These are phyloP conservation scores for Anhinga anhinga DNA, from an alignment of 2,113 vertebrate genomes.

Conservation along the genomic window DNA sequence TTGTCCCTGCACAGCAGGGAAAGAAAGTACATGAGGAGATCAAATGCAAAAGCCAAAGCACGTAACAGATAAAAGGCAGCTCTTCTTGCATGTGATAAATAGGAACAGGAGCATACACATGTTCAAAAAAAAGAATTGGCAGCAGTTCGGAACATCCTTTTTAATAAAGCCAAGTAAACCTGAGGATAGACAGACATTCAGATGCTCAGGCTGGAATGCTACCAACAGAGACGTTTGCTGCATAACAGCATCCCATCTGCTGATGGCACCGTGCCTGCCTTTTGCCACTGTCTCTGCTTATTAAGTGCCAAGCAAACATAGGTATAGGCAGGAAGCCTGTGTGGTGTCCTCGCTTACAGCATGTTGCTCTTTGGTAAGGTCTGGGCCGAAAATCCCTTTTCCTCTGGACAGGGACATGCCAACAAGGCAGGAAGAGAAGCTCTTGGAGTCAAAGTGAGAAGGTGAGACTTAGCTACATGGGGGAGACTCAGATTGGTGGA, in stretches of 20 bases:
- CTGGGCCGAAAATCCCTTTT: neutral
- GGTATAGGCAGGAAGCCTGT: neutral
- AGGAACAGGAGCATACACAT: constrained; percentile 19
- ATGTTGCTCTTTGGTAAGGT: neutral
- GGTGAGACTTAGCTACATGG: neutral
- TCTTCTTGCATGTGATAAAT: neutral
- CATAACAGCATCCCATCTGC: constrained; percentile 4
- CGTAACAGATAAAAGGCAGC: neutral
- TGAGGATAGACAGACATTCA: constrained; percentile 31
- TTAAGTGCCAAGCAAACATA: neutral
- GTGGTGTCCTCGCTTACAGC: neutral
- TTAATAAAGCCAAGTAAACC: constrained; percentile 46
- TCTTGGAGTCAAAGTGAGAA: neutral
- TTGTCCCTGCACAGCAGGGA: neutral
- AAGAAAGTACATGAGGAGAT: neutral
- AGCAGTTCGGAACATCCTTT: neutral
- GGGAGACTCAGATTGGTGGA: neutral
- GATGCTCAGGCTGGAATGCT: constrained; percentile 33
- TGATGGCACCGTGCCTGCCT: constrained; percentile 25
- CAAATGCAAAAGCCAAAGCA: neutral
- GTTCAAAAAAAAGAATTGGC: constrained; percentile 27
- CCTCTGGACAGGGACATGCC: neutral
- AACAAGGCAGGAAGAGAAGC: neutral
- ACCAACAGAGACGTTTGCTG: neutral
- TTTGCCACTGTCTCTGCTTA: neutral